phyloP scores from a whole-genome alignment of 2,113 vertebrate genomes.

The Motacilla alba region DNA sequence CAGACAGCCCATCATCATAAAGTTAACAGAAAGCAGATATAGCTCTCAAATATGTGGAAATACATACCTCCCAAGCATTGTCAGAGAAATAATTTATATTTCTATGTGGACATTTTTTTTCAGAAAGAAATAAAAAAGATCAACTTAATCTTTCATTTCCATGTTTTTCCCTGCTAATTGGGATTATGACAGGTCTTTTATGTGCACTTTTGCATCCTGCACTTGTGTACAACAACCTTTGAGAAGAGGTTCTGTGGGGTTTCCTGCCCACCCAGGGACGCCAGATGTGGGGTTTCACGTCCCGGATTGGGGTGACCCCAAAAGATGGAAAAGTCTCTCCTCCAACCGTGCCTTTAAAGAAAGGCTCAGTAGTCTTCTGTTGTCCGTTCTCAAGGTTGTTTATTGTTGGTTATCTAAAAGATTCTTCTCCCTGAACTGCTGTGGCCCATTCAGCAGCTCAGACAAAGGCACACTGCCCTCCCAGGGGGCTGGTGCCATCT shows the following conservation, averaged over 20 bases:
- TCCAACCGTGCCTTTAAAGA: too few species aligned
- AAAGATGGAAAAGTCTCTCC: too few species aligned
- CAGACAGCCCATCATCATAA: neutral
- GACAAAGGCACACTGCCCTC: too few species aligned
- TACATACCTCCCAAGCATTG: neutral
- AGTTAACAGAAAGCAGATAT: neutral
- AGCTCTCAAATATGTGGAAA: neutral
- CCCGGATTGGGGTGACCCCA: too few species aligned
- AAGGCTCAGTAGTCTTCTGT: too few species aligned
- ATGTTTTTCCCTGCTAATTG: neutral
- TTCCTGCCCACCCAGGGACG: too few species aligned
- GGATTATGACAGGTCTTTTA: neutral
- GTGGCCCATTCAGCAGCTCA: too few species aligned
- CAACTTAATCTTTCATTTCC: neutral
- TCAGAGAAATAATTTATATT: neutral
- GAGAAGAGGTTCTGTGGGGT: neutral
- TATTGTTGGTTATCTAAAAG: too few species aligned
- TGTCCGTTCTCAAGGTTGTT: too few species aligned
- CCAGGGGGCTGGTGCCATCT: too few species aligned
- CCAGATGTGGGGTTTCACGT: too few species aligned
- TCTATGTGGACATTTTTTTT: neutral
- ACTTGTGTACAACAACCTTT: neutral
- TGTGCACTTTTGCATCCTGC: neutral
- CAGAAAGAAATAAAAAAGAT: neutral
- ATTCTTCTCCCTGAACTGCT: too few species aligned